Conservation (phyloP, 2,888 invertebrate species). For the Chydorus sphaericus region DNA sequence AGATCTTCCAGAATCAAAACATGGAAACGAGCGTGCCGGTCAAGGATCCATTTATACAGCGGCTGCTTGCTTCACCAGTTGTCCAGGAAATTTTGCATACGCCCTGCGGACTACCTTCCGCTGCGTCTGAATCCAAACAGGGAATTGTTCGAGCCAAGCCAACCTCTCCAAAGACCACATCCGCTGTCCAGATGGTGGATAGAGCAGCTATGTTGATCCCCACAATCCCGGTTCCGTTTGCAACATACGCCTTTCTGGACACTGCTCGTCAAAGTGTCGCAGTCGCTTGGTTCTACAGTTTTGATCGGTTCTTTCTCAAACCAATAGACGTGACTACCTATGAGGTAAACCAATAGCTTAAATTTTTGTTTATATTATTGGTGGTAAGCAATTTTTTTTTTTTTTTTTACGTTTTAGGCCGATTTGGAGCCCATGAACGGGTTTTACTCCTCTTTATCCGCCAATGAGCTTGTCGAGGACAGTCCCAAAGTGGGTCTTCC, state of each 20-base stretch:
- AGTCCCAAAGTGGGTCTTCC: not conserved
- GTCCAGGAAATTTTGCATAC: too few species aligned
- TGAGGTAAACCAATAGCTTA: too few species aligned
- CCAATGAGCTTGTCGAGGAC: constrained; percentile 1
- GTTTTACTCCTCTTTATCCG: constrained; percentile 7
- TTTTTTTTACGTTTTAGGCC: not conserved
- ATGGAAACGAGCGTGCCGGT: too few species aligned
- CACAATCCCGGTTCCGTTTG: not conserved
- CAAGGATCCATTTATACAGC: too few species aligned
- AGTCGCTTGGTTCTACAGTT: constrained; percentile 5
- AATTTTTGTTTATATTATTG: not conserved
- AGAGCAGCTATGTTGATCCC: too few species aligned
- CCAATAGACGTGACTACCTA: not conserved
- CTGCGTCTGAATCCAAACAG: too few species aligned
- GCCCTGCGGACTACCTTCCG: too few species aligned
- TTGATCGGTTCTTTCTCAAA: not conserved
- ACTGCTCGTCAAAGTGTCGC: too few species aligned
- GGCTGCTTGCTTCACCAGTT: too few species aligned
- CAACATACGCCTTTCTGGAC: not conserved
- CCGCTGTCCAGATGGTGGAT: not conserved
- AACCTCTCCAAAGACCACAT: not conserved
- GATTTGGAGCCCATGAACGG: not conserved
- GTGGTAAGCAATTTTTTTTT: not conserved
- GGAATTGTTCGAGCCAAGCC: too few species aligned
- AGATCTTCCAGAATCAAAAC: too few species aligned